Percentiles rank a stretch among this genome's conserved stretches.
Evolutionary conservation across 2,797 vertebrate genomes (phyloP).

Genomic region (Sebastes oblongus): DNA sequence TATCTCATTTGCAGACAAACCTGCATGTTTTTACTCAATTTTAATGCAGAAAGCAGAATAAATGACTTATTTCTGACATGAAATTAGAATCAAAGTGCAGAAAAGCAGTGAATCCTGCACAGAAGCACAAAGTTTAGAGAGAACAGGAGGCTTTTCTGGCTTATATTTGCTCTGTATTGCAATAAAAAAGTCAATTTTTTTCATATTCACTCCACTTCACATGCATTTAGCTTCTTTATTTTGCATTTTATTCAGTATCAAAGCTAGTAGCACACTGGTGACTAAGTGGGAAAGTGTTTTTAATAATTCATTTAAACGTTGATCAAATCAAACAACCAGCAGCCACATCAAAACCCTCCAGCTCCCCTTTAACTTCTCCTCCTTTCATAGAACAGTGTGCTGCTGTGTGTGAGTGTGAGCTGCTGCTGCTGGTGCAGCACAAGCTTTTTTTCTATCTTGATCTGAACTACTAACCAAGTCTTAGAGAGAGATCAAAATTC

Average conservation of each 20-base stretch:
- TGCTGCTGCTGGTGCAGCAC: slow-evolving; percentile 48
- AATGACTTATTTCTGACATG: not conserved
- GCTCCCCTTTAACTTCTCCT: slow-evolving; percentile 49
- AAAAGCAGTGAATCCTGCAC: slow-evolving; percentile 23
- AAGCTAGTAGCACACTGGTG: slow-evolving; percentile 1
- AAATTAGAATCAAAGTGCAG: slow-evolving; percentile 19
- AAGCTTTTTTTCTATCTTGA: slow-evolving; percentile 52
- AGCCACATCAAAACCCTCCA: slow-evolving; percentile 15
- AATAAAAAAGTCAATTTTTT: slow-evolving; percentile 14
- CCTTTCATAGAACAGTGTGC: slow-evolving; percentile 47
- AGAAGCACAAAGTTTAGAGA: not conserved
- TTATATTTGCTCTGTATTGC: slow-evolving; percentile 3
- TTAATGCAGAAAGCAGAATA: not conserved
- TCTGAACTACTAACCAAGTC: slow-evolving; percentile 77
- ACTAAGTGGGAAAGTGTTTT: slow-evolving; percentile 35
- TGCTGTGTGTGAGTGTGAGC: slow-evolving; percentile 31
- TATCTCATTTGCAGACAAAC: slow-evolving; percentile 11
- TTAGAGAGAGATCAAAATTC: slow-evolving; percentile 83
- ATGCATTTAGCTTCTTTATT: not conserved
- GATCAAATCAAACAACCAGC: slow-evolving; percentile 22
- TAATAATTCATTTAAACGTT: slow-evolving; percentile 28
- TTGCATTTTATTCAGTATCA: slow-evolving; percentile 1
- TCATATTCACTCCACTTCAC: not conserved
- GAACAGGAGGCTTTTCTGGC: not conserved
- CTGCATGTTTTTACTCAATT: slow-evolving; percentile 3